Evolutionary conservation across 2,113 vertebrate genomes (phyloP).

Genomic region (Oreochromis tanganicae): DNA sequence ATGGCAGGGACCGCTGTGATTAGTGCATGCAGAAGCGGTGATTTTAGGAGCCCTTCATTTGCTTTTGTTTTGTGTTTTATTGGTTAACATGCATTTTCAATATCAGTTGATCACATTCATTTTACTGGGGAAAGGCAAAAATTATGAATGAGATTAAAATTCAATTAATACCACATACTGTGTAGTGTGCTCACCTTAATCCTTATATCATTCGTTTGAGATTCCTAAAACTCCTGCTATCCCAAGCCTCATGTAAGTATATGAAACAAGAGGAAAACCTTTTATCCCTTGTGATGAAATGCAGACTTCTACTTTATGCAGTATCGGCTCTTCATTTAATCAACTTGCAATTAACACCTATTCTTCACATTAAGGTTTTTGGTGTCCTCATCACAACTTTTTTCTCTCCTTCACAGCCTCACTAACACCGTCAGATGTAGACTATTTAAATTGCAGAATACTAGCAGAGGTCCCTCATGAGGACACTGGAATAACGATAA

Average conservation of each 20-base stretch:
- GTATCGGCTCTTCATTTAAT: constrained; percentile 5
- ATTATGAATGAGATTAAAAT: neutral
- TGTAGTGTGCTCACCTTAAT: neutral
- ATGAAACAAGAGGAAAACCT: neutral
- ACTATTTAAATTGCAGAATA: constrained; percentile 76
- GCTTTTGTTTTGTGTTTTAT: neutral
- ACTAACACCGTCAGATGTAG: constrained; percentile 57
- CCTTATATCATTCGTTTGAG: neutral
- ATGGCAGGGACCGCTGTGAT: neutral
- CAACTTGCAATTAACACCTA: constrained; percentile 42
- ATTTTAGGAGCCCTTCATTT: neutral
- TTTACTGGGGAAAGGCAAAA: neutral
- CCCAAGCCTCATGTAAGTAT: neutral
- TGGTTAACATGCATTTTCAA: neutral
- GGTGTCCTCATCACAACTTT: neutral
- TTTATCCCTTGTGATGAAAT: neutral
- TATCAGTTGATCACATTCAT: neutral
- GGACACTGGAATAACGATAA: constrained; percentile 74
- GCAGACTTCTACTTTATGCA: neutral
- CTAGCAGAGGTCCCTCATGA: constrained; percentile 69
- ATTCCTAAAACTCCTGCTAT: neutral
- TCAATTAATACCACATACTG: neutral
- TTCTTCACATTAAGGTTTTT: constrained; percentile 15
- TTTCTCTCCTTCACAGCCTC: constrained; percentile 47
- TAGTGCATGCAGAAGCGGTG: neutral